Evolutionary conservation across 1,140 invertebrate genomes (phyloP).

Genomic region (Drosophila carrolli): DNA sequence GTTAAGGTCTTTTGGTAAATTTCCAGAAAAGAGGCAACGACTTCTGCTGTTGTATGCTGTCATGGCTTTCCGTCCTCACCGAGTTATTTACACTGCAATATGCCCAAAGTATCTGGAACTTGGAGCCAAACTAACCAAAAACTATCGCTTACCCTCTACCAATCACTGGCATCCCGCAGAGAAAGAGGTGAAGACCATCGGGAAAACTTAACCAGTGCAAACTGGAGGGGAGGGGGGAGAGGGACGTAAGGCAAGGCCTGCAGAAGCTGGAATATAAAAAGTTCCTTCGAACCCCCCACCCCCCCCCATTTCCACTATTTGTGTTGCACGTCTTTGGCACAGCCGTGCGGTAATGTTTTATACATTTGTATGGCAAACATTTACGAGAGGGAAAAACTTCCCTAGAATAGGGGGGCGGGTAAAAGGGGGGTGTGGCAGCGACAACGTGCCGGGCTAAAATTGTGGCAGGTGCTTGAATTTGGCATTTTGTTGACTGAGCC

Average conservation of each 20-base stretch:
- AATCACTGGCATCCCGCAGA: conserved; percentile 5
- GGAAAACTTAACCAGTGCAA: conserved; percentile 39
- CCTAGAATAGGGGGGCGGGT: neutral
- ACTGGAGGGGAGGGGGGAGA: neutral
- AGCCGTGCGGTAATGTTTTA: conserved; percentile 64
- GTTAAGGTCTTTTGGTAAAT: neutral
- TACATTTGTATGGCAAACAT: conserved; percentile 69
- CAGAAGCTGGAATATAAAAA: conserved; percentile 33
- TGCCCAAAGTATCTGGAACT: conserved; percentile 4
- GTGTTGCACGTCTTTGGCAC: conserved; percentile 65
- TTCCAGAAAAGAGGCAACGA: no score
- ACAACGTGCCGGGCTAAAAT: conserved; percentile 74
- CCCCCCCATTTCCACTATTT: conserved; percentile 16
- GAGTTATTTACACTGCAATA: neutral
- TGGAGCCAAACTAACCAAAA: conserved; percentile 18
- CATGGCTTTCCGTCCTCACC: no score
- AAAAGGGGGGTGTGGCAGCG: conserved; percentile 18
- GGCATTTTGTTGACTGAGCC: conserved; percentile 78
- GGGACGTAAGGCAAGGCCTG: neutral
- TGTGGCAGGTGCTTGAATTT: conserved; percentile 81
- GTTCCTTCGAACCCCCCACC: neutral
- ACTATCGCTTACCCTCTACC: conserved; percentile 22
- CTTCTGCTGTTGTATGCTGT: no score
- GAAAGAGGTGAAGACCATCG: neutral
- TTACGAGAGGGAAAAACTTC: conserved; percentile 46